phyloP scores from a whole-genome alignment of 2,113 vertebrate genomes.

The Urocynchramus pylzowi region DNA sequence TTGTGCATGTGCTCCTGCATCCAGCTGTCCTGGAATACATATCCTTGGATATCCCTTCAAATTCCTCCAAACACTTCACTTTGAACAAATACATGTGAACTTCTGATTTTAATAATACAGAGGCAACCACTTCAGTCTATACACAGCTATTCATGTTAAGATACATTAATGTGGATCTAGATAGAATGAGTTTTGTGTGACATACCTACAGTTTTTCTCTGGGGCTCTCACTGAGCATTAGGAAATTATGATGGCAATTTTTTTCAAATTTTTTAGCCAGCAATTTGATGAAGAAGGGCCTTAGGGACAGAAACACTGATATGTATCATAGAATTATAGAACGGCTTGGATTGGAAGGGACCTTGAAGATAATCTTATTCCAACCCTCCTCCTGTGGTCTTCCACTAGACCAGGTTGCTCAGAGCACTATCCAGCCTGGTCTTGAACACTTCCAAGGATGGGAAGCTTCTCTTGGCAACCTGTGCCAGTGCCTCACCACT shows the following conservation, averaged over 20 bases:
- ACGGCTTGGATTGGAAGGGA: not conserved
- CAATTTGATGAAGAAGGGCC: not conserved
- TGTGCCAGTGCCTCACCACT: fast-evolving
- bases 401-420: not conserved
- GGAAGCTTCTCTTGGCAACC: not conserved
- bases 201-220: not conserved
- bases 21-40: fast-evolving
- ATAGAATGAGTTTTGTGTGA: not conserved
- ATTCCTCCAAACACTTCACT: not conserved
- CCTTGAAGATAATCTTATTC: not conserved
- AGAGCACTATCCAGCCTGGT: not conserved
- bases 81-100: not conserved
- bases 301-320: not conserved
- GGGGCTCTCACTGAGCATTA: not conserved
- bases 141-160: not conserved
- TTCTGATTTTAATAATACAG: not conserved
- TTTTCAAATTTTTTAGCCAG: not conserved
- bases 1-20: not conserved
- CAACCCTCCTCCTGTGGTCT: not conserved
- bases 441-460: not conserved
- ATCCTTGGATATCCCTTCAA: not conserved
- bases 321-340: not conserved
- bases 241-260: not conserved
- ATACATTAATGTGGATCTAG: not conserved
- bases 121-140: not conserved